These are phyloP conservation scores for Bombus sylvicola DNA, from an alignment of 1,140 invertebrate genomes.

Conservation along the genomic window DNA sequence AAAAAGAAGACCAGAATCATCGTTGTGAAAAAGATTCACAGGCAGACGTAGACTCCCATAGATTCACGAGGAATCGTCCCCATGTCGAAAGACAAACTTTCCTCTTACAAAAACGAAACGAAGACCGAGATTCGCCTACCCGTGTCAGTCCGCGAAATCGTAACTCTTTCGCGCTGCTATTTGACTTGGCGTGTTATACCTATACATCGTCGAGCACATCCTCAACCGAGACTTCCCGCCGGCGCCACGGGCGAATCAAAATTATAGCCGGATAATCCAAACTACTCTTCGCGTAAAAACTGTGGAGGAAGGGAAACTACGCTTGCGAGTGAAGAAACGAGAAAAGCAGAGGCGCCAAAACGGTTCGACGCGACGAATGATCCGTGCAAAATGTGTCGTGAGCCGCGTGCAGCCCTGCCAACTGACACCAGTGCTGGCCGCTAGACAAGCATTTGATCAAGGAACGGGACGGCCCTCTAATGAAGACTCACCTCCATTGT, in stretches of 20 bases:
- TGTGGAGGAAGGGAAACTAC: background rate
- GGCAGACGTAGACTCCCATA: background rate
- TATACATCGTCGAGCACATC: background rate
- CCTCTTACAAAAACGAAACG: conserved; percentile 6
- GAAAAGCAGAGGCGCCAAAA: conserved; percentile 61
- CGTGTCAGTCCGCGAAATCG: conserved; percentile 26
- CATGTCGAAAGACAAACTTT: conserved; percentile 23
- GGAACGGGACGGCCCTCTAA: conserved; percentile 64
- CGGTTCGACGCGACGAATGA: conserved; percentile 58
- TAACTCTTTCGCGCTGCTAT: conserved; percentile 70
- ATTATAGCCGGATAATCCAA: conserved; percentile 50
- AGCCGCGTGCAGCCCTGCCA: conserved; percentile 27
- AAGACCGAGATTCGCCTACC: background rate
- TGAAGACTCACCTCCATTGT: conserved; percentile 71
- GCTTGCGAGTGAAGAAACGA: conserved; percentile 16
- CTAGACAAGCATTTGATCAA: conserved; percentile 74
- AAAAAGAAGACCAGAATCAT: no score
- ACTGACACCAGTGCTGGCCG: conserved; percentile 35
- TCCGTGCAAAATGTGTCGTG: conserved; percentile 38
- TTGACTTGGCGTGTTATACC: conserved; percentile 64
- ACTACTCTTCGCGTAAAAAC: background rate
- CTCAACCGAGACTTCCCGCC: background rate
- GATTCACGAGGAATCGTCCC: background rate
- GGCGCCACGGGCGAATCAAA: conserved; percentile 47
- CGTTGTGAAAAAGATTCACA: background rate